phyloP scores from a whole-genome alignment of 2,113 vertebrate genomes.

The Tetraodon nigroviridis region DNA sequence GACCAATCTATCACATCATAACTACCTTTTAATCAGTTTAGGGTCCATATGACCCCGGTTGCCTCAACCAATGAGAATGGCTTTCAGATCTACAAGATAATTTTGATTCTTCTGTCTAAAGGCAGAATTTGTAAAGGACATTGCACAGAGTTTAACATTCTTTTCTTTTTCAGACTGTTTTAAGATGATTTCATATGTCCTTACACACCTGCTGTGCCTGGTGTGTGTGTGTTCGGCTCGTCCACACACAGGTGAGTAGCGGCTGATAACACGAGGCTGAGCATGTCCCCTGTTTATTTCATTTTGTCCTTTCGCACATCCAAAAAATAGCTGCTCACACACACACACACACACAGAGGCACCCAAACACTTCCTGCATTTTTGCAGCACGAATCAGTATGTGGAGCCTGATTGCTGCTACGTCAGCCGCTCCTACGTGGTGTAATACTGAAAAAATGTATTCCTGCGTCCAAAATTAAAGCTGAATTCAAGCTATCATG shows the following conservation, averaged over 20 bases:
- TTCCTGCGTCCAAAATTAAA: not conserved
- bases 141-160: not conserved
- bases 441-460: not conserved
- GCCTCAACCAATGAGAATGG: too few species aligned
- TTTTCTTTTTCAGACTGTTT: constrained; percentile 64
- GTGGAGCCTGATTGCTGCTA: constrained; percentile 1
- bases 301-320: not conserved
- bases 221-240: constrained; percentile 59
- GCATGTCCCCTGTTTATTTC: not conserved
- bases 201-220: constrained; percentile 80
- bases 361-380: constrained; percentile 3
- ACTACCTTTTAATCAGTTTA: too few species aligned
- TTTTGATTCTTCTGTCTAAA: not conserved
- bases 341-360: constrained; percentile 6
- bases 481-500: not conserved
- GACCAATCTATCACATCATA: too few species aligned
- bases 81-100: too few species aligned
- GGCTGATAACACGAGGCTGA: not conserved
- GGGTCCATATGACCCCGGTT: too few species aligned
- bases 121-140: not conserved
- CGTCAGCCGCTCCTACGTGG: not conserved
- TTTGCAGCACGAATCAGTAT: not conserved
- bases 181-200: constrained; percentile 80
- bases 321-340: not conserved
- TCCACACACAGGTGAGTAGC: constrained; percentile 60